Base-by-base conservation (phyloP, 2,888 invertebrate species). In the Myopa testacea region DNA sequence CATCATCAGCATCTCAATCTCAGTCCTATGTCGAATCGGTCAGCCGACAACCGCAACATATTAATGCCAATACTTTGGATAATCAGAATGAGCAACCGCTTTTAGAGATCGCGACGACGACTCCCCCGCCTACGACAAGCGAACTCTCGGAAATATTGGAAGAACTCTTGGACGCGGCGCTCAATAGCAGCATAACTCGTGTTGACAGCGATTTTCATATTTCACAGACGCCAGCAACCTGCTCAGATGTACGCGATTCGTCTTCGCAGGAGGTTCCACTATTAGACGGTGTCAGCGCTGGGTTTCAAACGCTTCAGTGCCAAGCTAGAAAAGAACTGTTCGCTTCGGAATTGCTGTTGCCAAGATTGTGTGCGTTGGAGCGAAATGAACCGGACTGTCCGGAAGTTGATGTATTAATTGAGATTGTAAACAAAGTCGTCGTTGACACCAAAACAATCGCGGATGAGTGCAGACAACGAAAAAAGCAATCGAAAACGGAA, bases 201-300 rank as follows among this genome's bases (percentile, higher is more conserved):
- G 65, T 34, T 75, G 67, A 75, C 63, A 45, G 52, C 34, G 16
- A 45, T 63, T 50, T 34, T 62, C 73, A 50, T 50, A 80, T 68
- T 75, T 73, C 52, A 38, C 16, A 58, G 67, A 67, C 40, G 58
- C 65, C 70, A 67, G 65, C 73, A 78, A 60, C 69, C 78, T 76
- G 82, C 83, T 87, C 87, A 87, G 87, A 87, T 84, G 87, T 84
- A 83, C 85, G 85, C 86, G 86, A 84, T 83, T 80, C 86, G 85
- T 86, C 86, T 84, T 81, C 84, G 84, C 83, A 85, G 83, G 84
- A 85, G 82, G 85, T 81, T 82, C 75, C 68, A 19, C 84, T 72
- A 71, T 50, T 76, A 74, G 72, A 78, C 71, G 77, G 70, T 45
- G 52, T 69, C 75, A 75, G 67, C 67, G 70, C 65, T 65, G 26